These are phyloP conservation scores for Papilio polyxenes DNA, from an alignment of 1,140 invertebrate species.

Conservation along the genomic window DNA sequence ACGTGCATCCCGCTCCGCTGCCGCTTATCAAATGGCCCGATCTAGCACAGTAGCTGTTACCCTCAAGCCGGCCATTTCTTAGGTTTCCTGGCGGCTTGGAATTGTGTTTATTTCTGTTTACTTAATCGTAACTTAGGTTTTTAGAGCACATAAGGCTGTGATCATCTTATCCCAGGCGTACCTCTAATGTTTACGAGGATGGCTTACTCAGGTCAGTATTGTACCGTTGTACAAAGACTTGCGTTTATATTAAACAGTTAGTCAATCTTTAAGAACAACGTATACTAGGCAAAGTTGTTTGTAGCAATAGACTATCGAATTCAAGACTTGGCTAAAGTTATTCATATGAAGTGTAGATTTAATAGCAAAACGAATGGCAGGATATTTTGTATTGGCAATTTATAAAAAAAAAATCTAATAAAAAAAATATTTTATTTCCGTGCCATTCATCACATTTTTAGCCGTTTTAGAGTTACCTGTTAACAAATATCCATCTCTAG, in stretches of 20 bases:
- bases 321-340: too few species aligned
- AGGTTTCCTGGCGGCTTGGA: slow-evolving; percentile 60
- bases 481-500: too few species aligned
- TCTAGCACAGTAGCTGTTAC: slow-evolving; percentile 61
- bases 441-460: too few species aligned
- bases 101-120: slow-evolving; percentile 63
- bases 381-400: too few species aligned
- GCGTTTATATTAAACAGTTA: neutral
- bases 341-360: too few species aligned
- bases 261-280: neutral
- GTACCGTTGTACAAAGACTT: slow-evolving; percentile 23
- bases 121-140: slow-evolving; percentile 52
- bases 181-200: slow-evolving; percentile 22
- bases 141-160: slow-evolving; percentile 46
- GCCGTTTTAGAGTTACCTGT: too few species aligned
- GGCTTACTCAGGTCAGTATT: neutral
- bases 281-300: neutral
- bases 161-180: slow-evolving; percentile 34
- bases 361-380: too few species aligned
- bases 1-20: slow-evolving; percentile 39
- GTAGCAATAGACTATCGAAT: too few species aligned
- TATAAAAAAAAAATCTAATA: too few species aligned
- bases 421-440: too few species aligned
- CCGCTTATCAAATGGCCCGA: slow-evolving; percentile 40
- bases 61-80: slow-evolving; percentile 65